Percentiles rank a stretch among this genome's conserved stretches.
phyloP scores from a whole-genome alignment of 2,888 invertebrate genomes.

The Stegophylla sp. region DNA sequence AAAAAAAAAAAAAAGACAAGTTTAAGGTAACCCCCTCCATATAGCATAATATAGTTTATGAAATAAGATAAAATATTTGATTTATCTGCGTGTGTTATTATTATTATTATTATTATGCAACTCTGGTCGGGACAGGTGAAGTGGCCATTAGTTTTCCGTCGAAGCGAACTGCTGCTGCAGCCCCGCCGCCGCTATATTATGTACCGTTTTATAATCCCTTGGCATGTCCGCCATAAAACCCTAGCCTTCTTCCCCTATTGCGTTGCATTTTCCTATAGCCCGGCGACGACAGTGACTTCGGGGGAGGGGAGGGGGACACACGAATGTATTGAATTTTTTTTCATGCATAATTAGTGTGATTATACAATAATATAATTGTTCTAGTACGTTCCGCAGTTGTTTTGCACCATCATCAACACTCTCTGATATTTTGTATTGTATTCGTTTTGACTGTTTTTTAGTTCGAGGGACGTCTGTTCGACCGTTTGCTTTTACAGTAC shows the following conservation, averaged over 20 bases:
- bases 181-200: not conserved
- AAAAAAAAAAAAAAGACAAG: no score
- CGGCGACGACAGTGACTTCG: not conserved
- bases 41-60: not conserved
- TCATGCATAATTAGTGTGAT: slow-evolving; percentile 37
- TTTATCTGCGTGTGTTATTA: slow-evolving; percentile 27
- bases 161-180: not conserved
- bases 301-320: not conserved
- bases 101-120: slow-evolving; percentile 44
- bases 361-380: no score
- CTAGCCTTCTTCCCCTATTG: not conserved
- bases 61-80: slow-evolving; percentile 19
- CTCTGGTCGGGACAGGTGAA: slow-evolving; percentile 55
- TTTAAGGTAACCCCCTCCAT: no score
- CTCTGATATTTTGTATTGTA: no score
- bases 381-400: not conserved
- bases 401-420: not conserved
- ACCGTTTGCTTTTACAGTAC: no score
- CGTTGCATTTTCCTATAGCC: no score
- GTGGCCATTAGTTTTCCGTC: slow-evolving; percentile 49
- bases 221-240: slow-evolving; percentile 28
- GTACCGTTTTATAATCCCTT: slow-evolving; percentile 33
- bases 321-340: slow-evolving; percentile 38
- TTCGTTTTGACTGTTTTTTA: no score
- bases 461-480: no score